phyloP scores from a whole-genome alignment of 1,140 invertebrate genomes.

The Leptinotarsa texana region DNA sequence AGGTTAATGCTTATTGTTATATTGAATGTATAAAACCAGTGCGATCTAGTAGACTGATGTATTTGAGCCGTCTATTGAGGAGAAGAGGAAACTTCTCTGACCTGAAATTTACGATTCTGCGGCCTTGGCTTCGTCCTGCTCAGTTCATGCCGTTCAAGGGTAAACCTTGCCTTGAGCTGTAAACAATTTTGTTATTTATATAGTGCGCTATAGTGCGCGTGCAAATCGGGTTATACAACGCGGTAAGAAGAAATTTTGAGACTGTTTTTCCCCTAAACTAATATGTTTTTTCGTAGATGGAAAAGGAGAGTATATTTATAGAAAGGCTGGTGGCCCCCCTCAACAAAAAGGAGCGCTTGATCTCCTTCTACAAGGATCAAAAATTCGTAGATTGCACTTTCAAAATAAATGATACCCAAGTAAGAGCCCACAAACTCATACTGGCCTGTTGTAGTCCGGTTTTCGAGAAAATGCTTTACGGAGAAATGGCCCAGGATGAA shows the following conservation, averaged over 20 bases:
- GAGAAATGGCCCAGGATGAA: conserved; percentile 61
- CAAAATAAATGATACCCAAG: conserved; percentile 57
- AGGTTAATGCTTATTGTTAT: no score
- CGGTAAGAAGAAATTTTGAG: conserved; percentile 16
- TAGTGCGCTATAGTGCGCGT: background rate
- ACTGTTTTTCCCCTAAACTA: background rate
- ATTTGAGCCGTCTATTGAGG: no score
- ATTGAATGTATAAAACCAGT: no score
- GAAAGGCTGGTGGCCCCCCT: conserved; percentile 12
- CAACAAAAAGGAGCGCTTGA: conserved; percentile 30
- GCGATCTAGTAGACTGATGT: no score
- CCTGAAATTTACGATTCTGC: background rate
- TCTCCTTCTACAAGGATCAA: conserved; percentile 31
- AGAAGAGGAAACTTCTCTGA: background rate
- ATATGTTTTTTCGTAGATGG: conserved; percentile 12
- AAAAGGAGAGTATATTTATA: conserved; percentile 28
- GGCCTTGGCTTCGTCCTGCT: conserved; percentile 15
- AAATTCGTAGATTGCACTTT: conserved; percentile 59
- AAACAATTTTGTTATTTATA: background rate
- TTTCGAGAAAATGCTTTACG: conserved; percentile 77
- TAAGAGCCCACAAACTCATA: conserved; percentile 70
- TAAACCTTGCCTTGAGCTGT: background rate
- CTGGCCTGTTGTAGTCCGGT: conserved; percentile 71
- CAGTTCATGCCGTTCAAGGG: conserved; percentile 9
- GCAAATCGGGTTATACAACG: background rate